Conservation (phyloP, 2,888 invertebrate genomes). For the Epistrophe grossulariae region DNA sequence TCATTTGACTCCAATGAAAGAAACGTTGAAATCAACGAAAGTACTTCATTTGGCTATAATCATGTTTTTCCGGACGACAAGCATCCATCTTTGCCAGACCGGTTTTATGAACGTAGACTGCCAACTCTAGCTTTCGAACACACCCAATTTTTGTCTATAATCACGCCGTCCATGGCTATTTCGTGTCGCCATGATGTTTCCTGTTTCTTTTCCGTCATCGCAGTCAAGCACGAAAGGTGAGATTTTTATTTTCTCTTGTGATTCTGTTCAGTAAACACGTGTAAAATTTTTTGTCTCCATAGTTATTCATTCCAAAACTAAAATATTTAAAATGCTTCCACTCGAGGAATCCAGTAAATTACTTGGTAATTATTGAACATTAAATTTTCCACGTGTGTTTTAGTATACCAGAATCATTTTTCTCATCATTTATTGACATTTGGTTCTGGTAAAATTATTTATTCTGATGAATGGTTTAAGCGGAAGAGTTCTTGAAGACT, state of each 20-base stretch:
- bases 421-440: not conserved
- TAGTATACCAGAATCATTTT: slow-evolving; percentile 7
- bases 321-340: slow-evolving; percentile 61
- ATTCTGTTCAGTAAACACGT: slow-evolving; percentile 79
- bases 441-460: slow-evolving; percentile 44
- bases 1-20: too few relatives aligned
- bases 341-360: slow-evolving; percentile 57
- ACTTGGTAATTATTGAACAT: slow-evolving; percentile 72
- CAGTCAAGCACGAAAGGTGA: slow-evolving; percentile 82
- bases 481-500: slow-evolving; percentile 84
- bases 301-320: slow-evolving; percentile 35
- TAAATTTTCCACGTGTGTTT: slow-evolving; percentile 78
- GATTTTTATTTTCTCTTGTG: slow-evolving; percentile 80
- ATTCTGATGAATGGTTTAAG: slow-evolving; percentile 81
- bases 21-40: too few relatives aligned
- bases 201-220: slow-evolving; percentile 83
- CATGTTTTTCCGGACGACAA: too few relatives aligned
- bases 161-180: slow-evolving; percentile 45
- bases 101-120: too few relatives aligned
- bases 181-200: slow-evolving; percentile 81
- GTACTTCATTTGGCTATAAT: too few relatives aligned
- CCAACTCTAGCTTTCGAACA: slow-evolving; percentile 32
- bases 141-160: slow-evolving; percentile 3
- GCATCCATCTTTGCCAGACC: too few relatives aligned
- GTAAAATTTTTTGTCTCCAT: slow-evolving; percentile 74